Percentiles rank a stretch among this genome's conserved stretches.
Evolutionary conservation across 2,888 invertebrate genomes (phyloP).

Genomic region (Chloroclystis v-ata): DNA sequence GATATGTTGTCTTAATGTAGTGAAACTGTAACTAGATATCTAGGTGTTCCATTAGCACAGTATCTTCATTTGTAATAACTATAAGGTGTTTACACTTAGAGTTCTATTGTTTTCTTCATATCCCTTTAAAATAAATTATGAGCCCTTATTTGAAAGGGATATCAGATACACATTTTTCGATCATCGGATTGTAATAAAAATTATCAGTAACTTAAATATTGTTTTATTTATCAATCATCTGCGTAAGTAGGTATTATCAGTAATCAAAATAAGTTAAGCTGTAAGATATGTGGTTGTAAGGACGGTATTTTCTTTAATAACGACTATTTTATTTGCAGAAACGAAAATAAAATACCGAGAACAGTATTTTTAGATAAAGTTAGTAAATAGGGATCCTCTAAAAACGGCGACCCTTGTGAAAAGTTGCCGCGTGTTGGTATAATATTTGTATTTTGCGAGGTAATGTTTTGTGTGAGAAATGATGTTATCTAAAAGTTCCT

Average conservation of each 20-base stretch:
- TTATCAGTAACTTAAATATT: slow-evolving; percentile 16
- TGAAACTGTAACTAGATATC: slow-evolving; percentile 36
- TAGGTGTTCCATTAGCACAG: slow-evolving; percentile 31
- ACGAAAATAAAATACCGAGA: no score
- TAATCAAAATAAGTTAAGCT: no score
- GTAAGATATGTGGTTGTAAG: no score
- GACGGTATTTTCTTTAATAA: no score
- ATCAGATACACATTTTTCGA: slow-evolving; percentile 48
- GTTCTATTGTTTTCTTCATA: slow-evolving; percentile 46
- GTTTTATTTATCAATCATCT: slow-evolving; percentile 5
- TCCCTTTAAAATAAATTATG: slow-evolving; percentile 74
- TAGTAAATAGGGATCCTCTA: background rate
- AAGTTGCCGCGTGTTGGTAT: slow-evolving; percentile 10
- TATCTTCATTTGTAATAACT: background rate
- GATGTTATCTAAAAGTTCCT: slow-evolving; percentile 22
- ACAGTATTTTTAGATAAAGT: slow-evolving; percentile 1
- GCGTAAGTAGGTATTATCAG: no score
- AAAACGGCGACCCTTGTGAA: slow-evolving; percentile 2
- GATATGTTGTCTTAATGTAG: slow-evolving; percentile 45
- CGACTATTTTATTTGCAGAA: no score
- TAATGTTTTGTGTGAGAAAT: slow-evolving; percentile 17
- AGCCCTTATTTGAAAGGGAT: slow-evolving; percentile 77
- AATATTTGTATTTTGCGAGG: slow-evolving; percentile 15
- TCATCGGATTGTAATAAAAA: slow-evolving; percentile 47
- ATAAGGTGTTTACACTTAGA: slow-evolving; percentile 25